A percentile compares a stretch with the other conserved stretches of the same genome.
Evolutionary conservation across 1,140 invertebrate genomes (phyloP).

Genomic region (Calycopis cecrops): DNA sequence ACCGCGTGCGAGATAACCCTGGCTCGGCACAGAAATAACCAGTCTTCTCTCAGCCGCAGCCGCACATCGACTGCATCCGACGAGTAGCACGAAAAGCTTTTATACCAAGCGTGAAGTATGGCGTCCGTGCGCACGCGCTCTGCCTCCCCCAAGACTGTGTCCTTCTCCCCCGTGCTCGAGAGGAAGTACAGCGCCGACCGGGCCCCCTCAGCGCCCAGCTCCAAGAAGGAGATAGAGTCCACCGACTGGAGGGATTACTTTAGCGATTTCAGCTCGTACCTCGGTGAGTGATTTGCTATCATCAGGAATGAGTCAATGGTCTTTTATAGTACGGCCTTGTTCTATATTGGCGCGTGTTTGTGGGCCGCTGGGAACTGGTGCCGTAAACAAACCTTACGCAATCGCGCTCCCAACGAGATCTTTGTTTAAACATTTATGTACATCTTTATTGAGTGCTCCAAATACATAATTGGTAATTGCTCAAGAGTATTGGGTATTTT

Average conservation of each 20-base stretch:
- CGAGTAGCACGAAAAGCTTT: constrained; percentile 41
- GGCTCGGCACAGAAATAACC: constrained; percentile 57
- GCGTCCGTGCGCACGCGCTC: constrained; percentile 73
- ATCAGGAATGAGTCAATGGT: constrained; percentile 53
- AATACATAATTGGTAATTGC: background rate
- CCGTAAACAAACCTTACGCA: constrained; percentile 60
- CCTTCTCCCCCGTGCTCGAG: constrained; percentile 71
- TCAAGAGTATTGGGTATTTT: background rate
- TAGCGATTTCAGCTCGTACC: constrained; percentile 67
- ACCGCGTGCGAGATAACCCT: constrained; percentile 57
- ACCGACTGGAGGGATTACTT: constrained; percentile 69
- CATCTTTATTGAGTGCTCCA: constrained; percentile 17
- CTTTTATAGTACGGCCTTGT: constrained; percentile 62
- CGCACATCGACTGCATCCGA: constrained; percentile 56
- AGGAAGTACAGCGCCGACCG: constrained; percentile 64
- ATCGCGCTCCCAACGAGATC: constrained; percentile 34
- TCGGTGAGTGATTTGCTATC: constrained; percentile 60
- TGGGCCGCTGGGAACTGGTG: constrained; percentile 48
- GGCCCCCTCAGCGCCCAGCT: constrained; percentile 38
- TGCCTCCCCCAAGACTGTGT: constrained; percentile 71
- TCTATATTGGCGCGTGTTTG: constrained; percentile 65
- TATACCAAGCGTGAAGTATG: constrained; percentile 62
- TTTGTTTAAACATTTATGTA: constrained; percentile 19
- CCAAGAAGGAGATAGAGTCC: constrained; percentile 35
- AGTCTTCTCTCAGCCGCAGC: constrained; percentile 60